Conservation (phyloP, 2,797 vertebrate species). For the Otolemur crassicaudatus region DNA sequence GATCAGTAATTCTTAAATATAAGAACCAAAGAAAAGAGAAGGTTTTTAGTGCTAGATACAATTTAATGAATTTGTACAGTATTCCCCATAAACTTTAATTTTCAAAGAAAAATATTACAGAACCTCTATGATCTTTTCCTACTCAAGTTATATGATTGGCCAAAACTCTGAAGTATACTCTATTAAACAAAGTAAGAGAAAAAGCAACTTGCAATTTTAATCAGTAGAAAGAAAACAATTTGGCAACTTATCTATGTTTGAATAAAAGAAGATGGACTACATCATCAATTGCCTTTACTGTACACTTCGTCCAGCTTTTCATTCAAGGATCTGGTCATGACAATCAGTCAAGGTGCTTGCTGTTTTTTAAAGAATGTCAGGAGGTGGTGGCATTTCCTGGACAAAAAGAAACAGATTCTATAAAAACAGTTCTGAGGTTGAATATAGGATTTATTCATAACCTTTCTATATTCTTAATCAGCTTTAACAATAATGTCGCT, state of each 20-base stretch:
- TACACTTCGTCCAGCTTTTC: conserved; percentile 69
- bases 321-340: conserved; percentile 61
- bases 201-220: conserved; percentile 69
- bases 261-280: conserved; percentile 63
- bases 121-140: conserved; percentile 30
- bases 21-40: neutral
- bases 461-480: neutral
- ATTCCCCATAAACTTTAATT: conserved; percentile 21
- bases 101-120: conserved; percentile 63
- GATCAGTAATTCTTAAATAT: conserved; percentile 1
- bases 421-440: conserved; percentile 20
- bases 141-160: conserved; percentile 33
- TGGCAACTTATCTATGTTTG: conserved; percentile 70
- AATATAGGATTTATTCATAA: conserved; percentile 51
- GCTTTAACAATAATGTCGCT: conserved; percentile 42
- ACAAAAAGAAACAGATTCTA: conserved; percentile 59
- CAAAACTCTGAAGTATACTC: conserved; percentile 37
- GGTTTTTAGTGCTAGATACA: neutral
- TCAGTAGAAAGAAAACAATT: conserved; percentile 65
- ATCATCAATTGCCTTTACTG: conserved; percentile 65
- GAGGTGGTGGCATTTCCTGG: conserved; percentile 55
- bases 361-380: conserved; percentile 60
- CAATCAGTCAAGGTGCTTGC: neutral
- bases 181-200: conserved; percentile 49
- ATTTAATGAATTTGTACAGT: neutral